phyloP scores from a whole-genome alignment of 1,140 invertebrate species.

The Drosophila melanogaster region DNA sequence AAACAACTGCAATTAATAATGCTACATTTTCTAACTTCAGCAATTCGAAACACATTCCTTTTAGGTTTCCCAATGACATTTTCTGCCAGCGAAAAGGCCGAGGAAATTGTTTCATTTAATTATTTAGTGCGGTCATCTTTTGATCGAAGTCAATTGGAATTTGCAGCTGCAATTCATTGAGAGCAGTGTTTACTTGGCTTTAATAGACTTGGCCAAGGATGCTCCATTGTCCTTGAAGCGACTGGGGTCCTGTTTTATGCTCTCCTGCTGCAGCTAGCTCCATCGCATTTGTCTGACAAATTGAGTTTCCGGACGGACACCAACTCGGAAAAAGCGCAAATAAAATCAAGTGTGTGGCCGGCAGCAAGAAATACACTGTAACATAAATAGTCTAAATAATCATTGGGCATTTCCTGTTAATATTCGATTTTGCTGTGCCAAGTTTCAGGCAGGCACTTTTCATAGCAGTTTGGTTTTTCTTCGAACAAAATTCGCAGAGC shows the following conservation, averaged over 20 bases:
- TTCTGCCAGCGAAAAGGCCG: not conserved
- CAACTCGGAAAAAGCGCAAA: constrained; percentile 40
- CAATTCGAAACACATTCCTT: not conserved
- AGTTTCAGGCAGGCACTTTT: no score
- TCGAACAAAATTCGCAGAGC: no score
- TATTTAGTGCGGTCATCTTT: constrained; percentile 13
- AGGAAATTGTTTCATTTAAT: constrained; percentile 12
- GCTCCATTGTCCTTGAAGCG: constrained; percentile 26
- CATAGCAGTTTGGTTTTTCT: no score
- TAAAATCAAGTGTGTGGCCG: constrained; percentile 49
- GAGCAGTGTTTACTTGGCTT: constrained; percentile 32
- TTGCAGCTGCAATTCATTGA: constrained; percentile 32
- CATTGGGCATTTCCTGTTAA: not conserved
- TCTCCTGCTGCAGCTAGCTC: constrained; percentile 33
- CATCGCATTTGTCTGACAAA: constrained; percentile 62
- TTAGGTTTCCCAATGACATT: not conserved
- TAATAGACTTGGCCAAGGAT: constrained; percentile 40
- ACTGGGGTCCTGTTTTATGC: constrained; percentile 10
- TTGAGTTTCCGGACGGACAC: constrained; percentile 60
- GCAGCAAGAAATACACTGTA: constrained; percentile 5
- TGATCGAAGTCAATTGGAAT: constrained; percentile 33
- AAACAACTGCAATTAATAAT: no score
- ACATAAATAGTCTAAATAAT: not conserved
- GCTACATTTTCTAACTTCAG: no score
- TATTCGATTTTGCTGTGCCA: no score